phyloP scores from a whole-genome alignment of 2,888 invertebrate species.

The Archips xylosteana region DNA sequence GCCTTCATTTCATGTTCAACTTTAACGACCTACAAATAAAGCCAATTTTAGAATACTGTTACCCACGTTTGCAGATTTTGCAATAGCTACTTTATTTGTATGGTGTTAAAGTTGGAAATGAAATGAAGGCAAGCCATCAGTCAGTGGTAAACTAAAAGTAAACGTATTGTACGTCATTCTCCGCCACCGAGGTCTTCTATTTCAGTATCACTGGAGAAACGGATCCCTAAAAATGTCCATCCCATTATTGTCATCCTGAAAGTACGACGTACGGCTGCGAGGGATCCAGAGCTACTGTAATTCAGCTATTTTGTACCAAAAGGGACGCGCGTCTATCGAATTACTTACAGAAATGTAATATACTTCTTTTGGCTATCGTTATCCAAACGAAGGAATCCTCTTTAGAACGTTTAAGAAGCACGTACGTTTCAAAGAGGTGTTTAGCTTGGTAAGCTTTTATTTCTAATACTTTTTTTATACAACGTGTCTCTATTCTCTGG shows the following conservation, averaged over 20 bases:
- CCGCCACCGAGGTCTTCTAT: not conserved
- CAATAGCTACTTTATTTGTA: too few relatives aligned
- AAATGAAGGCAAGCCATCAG: too few relatives aligned
- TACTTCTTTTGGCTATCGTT: constrained; percentile 27
- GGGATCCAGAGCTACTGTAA: constrained; percentile 11
- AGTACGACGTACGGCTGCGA: constrained; percentile 9
- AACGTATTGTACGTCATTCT: too few relatives aligned
- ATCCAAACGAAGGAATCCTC: constrained; percentile 25
- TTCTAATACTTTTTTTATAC: too few relatives aligned
- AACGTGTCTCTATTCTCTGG: too few relatives aligned
- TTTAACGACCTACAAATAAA: too few relatives aligned
- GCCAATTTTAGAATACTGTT: too few relatives aligned
- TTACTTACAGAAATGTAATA: constrained; percentile 40
- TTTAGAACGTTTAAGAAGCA: constrained; percentile 24
- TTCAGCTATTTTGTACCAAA: constrained; percentile 27
- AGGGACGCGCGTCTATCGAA: constrained; percentile 24
- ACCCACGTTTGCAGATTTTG: too few relatives aligned
- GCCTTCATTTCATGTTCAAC: too few relatives aligned
- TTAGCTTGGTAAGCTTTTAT: not conserved
- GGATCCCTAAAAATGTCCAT: constrained; percentile 14
- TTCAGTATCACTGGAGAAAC: not conserved
- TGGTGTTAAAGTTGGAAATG: too few relatives aligned
- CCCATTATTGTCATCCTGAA: constrained; percentile 5
- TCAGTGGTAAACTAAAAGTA: too few relatives aligned
- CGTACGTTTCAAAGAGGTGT: not conserved